Base-by-base conservation (phyloP, 2,888 invertebrate species). In the Alloplasta piceator region DNA sequence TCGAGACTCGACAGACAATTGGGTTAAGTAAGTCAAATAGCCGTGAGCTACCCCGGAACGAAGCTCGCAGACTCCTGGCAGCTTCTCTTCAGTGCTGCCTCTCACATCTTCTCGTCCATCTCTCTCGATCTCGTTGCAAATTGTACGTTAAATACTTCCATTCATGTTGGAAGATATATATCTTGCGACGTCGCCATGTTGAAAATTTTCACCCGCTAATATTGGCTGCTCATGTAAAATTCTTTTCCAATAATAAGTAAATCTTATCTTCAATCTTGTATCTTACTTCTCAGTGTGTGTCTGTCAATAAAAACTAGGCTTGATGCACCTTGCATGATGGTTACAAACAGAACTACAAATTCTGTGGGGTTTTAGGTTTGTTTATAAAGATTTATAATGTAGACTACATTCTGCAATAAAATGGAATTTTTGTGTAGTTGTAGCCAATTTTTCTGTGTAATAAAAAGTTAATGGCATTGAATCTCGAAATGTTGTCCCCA, bases 11-110 rank as follows among this genome's bases (percentile, higher is more conserved):
- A 83, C 83, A 78, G 84, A 86, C 83, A 89, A 89, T 87, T 85
- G 84, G 84, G 83, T 86, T 88, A 87, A 86, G 83, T 85, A 86
- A 89, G 85, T 87, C 85, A 88, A 89, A 87, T 86, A 85, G 82
- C 85, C 81, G 64, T 73, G 70, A 81, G 84, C 82, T 68, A 76
- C 26, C 60, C 76, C 48, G 80, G 60, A 56, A 63, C 79, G 72
- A 73, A 68, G 61, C 73, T 74, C 50, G 71, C 46, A 74, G 78
- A 73, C 81, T 71, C 64, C 75, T 70, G 72, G 78, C 64, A 64
- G 68, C 67, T 76, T 68, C 71, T 38, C 70, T 60, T 56, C 39
- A 46, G 26, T 61, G 61, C 38, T 36, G 36, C 6, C 68, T 9
- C 58, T 56, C 26, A 43, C 43, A 26, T n/a, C 50, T 70, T 71